Evolutionary conservation across 2,797 vertebrate species (phyloP).

Genomic region (Pseudomugil tenellus): DNA sequence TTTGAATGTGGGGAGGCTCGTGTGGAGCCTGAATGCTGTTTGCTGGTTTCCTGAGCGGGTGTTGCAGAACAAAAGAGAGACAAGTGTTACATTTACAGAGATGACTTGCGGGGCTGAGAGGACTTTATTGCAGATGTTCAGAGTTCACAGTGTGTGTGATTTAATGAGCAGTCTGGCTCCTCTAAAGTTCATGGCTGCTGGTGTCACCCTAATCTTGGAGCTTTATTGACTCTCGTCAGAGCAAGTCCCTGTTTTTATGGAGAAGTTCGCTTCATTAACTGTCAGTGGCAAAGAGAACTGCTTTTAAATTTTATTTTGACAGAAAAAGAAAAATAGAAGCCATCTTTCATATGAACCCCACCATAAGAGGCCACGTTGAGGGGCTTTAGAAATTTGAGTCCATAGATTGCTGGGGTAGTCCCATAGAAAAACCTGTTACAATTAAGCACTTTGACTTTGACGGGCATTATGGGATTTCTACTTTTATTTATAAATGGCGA

Average conservation of each 20-base stretch:
- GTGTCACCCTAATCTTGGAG: conserved; percentile 17
- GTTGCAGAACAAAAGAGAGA: neutral
- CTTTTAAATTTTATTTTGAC: conserved; percentile 6
- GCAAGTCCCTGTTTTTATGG: conserved; percentile 10
- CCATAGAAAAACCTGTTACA: neutral
- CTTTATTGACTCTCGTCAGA: conserved; percentile 27
- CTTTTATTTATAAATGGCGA: conserved; percentile 16
- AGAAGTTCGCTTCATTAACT: conserved; percentile 4
- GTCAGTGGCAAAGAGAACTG: neutral
- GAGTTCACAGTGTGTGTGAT: conserved; percentile 28
- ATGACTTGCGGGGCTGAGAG: conserved; percentile 34
- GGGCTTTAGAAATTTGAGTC: neutral
- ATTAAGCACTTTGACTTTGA: conserved; percentile 7
- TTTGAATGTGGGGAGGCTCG: too few relatives aligned
- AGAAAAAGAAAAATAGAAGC: neutral
- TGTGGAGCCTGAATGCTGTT: neutral
- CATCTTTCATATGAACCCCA: neutral
- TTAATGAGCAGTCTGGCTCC: conserved; percentile 29
- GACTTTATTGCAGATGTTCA: conserved; percentile 38
- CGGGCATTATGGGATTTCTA: conserved; percentile 13
- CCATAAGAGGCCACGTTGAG: neutral
- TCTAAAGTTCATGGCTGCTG: conserved; percentile 23
- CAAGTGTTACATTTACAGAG: conserved; percentile 41
- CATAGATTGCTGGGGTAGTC: conserved; percentile 1
- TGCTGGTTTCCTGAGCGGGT: neutral